Conservation (phyloP, 2,113 vertebrate species). For the Henicopernis longicauda region DNA sequence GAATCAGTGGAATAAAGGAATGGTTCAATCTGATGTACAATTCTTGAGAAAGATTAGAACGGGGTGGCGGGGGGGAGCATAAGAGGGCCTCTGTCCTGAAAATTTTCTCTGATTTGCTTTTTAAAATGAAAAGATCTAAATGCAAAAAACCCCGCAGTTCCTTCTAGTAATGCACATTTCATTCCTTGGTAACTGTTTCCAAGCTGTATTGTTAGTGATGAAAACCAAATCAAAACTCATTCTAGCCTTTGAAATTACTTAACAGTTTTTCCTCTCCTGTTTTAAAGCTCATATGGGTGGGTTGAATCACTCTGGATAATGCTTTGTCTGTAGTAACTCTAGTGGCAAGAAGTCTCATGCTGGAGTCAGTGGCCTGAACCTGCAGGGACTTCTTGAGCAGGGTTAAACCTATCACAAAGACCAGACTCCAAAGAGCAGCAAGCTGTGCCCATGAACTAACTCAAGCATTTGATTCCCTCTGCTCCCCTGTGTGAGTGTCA, state of each 20-base stretch:
- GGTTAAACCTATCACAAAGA: background rate
- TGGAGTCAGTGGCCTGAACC: background rate
- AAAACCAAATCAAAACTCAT: background rate
- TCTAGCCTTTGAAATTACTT: background rate
- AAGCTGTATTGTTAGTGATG: background rate
- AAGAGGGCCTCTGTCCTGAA: background rate
- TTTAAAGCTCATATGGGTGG: accelerated
- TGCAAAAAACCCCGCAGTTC: background rate
- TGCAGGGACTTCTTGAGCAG: background rate
- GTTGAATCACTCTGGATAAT: background rate
- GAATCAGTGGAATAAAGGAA: background rate
- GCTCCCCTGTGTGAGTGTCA: background rate
- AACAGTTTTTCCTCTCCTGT: background rate
- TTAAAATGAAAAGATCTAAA: background rate
- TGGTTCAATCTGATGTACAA: background rate
- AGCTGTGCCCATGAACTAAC: background rate
- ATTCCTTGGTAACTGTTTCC: slow-evolving; percentile 25
- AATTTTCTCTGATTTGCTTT: background rate
- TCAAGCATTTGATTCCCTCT: background rate
- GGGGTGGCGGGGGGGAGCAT: no score
- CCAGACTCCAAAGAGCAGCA: background rate
- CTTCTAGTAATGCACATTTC: background rate
- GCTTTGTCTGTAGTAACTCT: background rate
- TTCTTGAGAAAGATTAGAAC: background rate
- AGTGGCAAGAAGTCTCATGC: background rate